Conservation (phyloP, 2,888 invertebrate genomes). For the Drosophila setosimentum region DNA sequence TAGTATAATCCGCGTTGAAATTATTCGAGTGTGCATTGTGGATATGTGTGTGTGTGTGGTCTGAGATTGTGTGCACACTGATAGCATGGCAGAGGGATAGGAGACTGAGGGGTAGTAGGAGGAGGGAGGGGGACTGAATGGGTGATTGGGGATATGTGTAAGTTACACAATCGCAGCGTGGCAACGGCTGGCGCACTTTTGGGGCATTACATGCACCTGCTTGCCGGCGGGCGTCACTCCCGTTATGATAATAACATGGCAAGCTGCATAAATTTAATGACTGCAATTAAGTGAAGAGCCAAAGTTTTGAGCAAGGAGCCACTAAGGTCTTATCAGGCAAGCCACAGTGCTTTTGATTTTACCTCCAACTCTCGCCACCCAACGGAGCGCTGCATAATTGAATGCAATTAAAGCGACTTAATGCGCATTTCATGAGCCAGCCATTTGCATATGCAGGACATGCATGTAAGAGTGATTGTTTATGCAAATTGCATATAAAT, state of each 20-base stretch:
- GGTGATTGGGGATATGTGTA: conserved; percentile 6
- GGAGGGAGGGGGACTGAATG: not conserved
- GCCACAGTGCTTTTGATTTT: conserved; percentile 46
- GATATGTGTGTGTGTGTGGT: conserved; percentile 24
- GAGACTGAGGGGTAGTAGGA: too few species aligned
- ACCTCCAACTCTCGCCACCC: not conserved
- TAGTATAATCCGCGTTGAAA: conserved; percentile 82
- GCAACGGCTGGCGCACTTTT: conserved; percentile 17
- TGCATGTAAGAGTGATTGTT: conserved; percentile 76
- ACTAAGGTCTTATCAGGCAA: conserved; percentile 65
- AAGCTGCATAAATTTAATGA: conserved; percentile 71
- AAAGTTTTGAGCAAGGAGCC: conserved; percentile 68
- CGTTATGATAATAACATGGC: conserved; percentile 66
- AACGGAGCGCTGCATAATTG: conserved; percentile 73
- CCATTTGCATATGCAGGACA: conserved; percentile 72
- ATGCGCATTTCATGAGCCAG: conserved; percentile 72
- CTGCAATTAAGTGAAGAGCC: conserved; percentile 75
- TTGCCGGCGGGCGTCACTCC: conserved; percentile 21
- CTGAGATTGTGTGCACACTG: conserved; percentile 26
- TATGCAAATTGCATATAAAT: conserved; percentile 81
- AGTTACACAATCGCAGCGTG: conserved; percentile 31
- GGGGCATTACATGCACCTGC: conserved; percentile 34
- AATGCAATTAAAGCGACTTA: conserved; percentile 82
- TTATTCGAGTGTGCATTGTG: conserved; percentile 78
- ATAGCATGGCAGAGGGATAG: not conserved